Evolutionary conservation across 2,113 vertebrate genomes (phyloP).

Genomic region (Excalfactoria chinensis): DNA sequence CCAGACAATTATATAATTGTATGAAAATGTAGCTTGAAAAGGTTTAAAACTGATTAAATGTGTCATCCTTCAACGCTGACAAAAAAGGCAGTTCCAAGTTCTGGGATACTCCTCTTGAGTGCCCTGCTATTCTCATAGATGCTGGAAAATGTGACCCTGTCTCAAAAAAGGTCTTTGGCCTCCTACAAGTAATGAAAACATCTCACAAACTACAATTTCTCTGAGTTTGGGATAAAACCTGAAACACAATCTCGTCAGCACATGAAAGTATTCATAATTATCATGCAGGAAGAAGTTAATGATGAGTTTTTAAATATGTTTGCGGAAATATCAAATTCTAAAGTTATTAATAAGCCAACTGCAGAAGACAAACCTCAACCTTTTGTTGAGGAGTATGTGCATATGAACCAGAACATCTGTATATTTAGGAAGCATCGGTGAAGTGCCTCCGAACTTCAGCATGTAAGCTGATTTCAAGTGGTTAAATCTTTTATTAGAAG

Average conservation of each 20-base stretch:
- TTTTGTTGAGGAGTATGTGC: not conserved
- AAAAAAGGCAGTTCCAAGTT: constrained; percentile 35
- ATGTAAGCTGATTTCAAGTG: not conserved
- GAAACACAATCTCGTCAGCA: not conserved
- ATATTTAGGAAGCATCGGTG: not conserved
- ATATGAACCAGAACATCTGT: fast-evolving
- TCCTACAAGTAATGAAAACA: not conserved
- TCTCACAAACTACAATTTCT: not conserved
- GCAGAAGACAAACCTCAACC: not conserved
- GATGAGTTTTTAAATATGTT: not conserved
- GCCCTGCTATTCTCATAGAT: not conserved
- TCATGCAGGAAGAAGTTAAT: not conserved
- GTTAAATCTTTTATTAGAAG: not conserved
- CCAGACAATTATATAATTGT: not conserved
- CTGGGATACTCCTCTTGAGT: not conserved
- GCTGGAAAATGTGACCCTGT: not conserved
- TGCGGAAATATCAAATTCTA: not conserved
- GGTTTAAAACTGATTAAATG: constrained; percentile 41
- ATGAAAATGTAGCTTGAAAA: not conserved
- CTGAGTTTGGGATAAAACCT: not conserved
- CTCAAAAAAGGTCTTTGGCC: not conserved
- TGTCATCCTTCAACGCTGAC: not conserved
- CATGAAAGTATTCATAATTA: not conserved
- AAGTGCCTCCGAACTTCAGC: not conserved
- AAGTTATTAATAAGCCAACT: not conserved